Evolutionary conservation across 2,113 vertebrate genomes (phyloP).

Genomic region (Xyrauchen texanus): DNA sequence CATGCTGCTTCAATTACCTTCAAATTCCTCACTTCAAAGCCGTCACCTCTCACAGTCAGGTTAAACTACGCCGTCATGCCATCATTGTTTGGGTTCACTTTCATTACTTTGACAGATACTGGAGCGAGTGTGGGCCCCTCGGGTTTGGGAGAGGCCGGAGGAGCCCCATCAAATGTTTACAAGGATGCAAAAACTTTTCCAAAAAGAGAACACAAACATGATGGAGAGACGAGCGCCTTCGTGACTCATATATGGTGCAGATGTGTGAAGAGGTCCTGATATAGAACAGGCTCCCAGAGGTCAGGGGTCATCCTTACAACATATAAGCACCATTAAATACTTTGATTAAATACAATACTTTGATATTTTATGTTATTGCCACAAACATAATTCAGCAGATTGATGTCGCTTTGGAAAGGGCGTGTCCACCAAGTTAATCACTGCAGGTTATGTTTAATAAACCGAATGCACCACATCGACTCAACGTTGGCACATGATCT

Average conservation of each 20-base stretch:
- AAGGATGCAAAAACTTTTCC: constrained; percentile 40
- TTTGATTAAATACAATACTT: not conserved
- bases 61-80: not conserved
- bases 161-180: constrained; percentile 37
- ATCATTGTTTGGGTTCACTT: constrained; percentile 18
- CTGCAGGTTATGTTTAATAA: not conserved
- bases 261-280: not conserved
- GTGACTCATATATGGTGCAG: constrained; percentile 16
- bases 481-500: not conserved
- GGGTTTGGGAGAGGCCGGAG: not conserved
- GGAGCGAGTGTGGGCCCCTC: not conserved
- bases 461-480: not conserved
- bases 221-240: not conserved
- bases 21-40: constrained; percentile 45
- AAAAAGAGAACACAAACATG: constrained; percentile 27
- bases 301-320: not conserved
- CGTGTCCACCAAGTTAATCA: not conserved
- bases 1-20: constrained; percentile 37
- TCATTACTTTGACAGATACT: constrained; percentile 40
- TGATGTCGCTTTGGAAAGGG: not conserved
- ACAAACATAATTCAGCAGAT: not conserved
- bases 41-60: constrained; percentile 27
- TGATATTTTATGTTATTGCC: not conserved
- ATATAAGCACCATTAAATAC: constrained; percentile 6
- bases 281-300: not conserved